phyloP scores from a whole-genome alignment of 2,888 invertebrate genomes.

The Hypercompe scribonia region DNA sequence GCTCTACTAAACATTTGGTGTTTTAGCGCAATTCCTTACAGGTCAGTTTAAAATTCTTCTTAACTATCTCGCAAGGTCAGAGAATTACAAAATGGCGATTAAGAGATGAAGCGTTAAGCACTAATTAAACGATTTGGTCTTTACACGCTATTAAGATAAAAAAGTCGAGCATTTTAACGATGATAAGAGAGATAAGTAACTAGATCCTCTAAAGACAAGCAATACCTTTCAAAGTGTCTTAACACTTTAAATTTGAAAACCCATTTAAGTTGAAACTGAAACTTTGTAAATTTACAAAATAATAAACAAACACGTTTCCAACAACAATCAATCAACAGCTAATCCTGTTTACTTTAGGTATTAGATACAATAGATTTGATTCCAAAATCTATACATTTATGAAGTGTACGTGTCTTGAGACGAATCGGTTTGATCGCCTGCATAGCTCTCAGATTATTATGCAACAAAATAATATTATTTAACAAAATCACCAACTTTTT shows the following conservation, averaged over 20 bases:
- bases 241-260: background rate
- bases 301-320: background rate
- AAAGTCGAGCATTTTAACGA: background rate
- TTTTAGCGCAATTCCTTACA: background rate
- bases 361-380: background rate
- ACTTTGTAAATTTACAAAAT: background rate
- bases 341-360: background rate
- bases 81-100: conserved; percentile 28
- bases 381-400: background rate
- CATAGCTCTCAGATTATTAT: too few relatives aligned
- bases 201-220: background rate
- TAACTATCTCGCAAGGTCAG: conserved; percentile 21
- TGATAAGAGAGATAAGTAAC: background rate
- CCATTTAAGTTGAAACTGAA: background rate
- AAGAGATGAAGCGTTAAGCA: conserved; percentile 16
- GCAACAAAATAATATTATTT: too few relatives aligned
- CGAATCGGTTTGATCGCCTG: background rate
- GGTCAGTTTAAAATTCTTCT: background rate
- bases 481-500: too few relatives aligned
- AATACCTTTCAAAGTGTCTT: background rate
- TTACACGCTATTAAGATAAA: conserved; percentile 6
- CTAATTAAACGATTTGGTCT: conserved; percentile 9
- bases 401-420: background rate
- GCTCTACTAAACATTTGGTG: background rate
- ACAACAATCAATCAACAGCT: background rate